Base-by-base conservation (phyloP, 2,888 invertebrate species). In the Drosophila aldrichi region DNA sequence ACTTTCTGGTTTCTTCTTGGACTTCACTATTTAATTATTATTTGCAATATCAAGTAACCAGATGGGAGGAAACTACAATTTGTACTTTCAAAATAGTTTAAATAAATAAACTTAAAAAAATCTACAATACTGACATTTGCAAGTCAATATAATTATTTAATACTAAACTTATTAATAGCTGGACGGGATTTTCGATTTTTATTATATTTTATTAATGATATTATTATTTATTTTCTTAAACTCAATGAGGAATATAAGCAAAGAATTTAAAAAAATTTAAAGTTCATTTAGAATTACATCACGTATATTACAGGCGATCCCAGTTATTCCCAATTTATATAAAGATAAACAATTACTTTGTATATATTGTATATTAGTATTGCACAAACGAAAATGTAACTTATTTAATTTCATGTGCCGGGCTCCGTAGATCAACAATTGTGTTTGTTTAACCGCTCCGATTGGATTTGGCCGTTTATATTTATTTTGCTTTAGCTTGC, bases 401-500 rank as follows among this genome's bases (percentile, higher is more conserved):
- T 22, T 22, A 22, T 44, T 20, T 22, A 38, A 38, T 46, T 38
- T 61, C n/a, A 49, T 16, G 48, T 41, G 38, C 36, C 18, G 43
- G 56, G 56, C 46, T 62, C 74, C 74, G 57, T 41, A 44, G 25
- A 62, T 64, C 55, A 64, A 72, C 29, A 59, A 60, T 48, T 44
- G 51, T 52, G 56, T 57, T 41, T 51, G 62, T 49, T 38, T 34
- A 67, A 49, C 61, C 55, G 58, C 49, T 65, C 69, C 77, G 56
- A 55, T 55, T 52, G 38, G 40, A 49, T 34, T 41, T 63, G 41
- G 62, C 25, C 54, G 54, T 41, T 49, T 14, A 14, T 34, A 34
- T 49, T 20, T 32, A n/a, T 40, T 54, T 62, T 54, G 51, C 46
- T 58, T 54, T 56, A 64, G 75, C 6, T 52, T 71, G 74, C 77